phyloP scores from a whole-genome alignment of 2,797 vertebrate genomes.

The Sebastolobus altivelis region DNA sequence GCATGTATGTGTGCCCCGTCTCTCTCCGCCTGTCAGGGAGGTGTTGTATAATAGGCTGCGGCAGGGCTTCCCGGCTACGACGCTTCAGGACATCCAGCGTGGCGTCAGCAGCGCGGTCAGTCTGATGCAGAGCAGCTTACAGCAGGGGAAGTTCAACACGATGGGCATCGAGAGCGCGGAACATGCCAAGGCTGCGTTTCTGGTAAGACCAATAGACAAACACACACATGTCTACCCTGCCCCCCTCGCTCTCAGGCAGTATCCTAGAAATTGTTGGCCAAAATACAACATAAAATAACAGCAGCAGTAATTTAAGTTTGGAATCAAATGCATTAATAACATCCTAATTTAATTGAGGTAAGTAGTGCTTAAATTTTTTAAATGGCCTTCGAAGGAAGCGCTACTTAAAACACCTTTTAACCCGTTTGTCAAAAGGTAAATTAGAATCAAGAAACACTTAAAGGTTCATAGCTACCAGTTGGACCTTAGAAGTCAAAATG shows the following conservation, averaged over 20 bases:
- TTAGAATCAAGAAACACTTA: constrained; percentile 24
- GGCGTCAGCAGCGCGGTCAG: constrained; percentile 97
- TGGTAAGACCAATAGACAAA: constrained; percentile 84
- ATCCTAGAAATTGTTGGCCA: not conserved
- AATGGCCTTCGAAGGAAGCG: constrained; percentile 14
- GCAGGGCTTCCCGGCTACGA: constrained; percentile 95
- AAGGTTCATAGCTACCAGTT: not conserved
- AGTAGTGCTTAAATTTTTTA: constrained; percentile 40
- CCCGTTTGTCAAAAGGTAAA: constrained; percentile 16
- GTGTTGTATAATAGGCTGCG: constrained; percentile 93
- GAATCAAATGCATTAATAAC: constrained; percentile 31
- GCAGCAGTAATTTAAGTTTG: constrained; percentile 13
- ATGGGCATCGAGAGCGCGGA: constrained; percentile 96
- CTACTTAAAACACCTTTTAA: constrained; percentile 40
- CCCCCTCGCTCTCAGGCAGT: not conserved
- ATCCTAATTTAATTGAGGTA: not conserved
- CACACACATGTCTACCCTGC: not conserved
- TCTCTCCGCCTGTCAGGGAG: constrained; percentile 83
- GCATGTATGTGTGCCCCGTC: not conserved
- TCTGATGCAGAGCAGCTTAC: constrained; percentile 98
- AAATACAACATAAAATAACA: not conserved
- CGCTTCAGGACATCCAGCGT: constrained; percentile 97
- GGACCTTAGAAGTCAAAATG: not conserved
- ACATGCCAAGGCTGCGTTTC: constrained; percentile 94
- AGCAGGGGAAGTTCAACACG: constrained; percentile 98